Conservation (phyloP, 1,140 invertebrate genomes). For the Papilio machaon region DNA sequence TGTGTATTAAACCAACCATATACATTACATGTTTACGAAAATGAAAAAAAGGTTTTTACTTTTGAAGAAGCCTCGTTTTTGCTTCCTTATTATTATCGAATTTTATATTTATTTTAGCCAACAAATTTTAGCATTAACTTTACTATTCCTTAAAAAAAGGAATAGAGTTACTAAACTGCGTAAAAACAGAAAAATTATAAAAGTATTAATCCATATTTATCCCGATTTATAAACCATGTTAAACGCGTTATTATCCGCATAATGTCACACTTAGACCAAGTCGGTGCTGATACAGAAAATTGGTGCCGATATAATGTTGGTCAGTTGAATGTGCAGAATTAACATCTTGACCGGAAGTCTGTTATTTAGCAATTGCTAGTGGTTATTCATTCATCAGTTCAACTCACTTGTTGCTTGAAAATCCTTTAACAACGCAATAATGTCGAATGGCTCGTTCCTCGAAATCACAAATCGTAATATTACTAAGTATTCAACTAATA, state of each 20-base stretch:
- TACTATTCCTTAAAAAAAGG: too few species aligned
- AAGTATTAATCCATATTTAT: too few species aligned
- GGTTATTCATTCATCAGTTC: conserved; percentile 47
- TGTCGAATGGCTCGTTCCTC: not conserved
- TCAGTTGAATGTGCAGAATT: conserved; percentile 18
- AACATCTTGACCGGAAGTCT: conserved; percentile 50
- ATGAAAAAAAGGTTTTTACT: not conserved
- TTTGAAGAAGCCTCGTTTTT: too few species aligned
- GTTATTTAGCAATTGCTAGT: conserved; percentile 62
- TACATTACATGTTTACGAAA: too few species aligned
- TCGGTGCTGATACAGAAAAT: conserved; percentile 4
- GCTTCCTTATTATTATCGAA: too few species aligned
- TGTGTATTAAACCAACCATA: too few species aligned
- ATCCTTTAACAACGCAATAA: conserved; percentile 35
- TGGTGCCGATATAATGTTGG: not conserved
- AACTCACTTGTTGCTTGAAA: conserved; percentile 35
- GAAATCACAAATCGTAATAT: not conserved
- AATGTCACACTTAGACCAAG: conserved; percentile 25
- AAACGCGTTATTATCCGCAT: not conserved
- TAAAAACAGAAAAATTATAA: too few species aligned
- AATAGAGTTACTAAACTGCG: too few species aligned
- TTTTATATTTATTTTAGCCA: too few species aligned
- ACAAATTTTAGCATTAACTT: too few species aligned
- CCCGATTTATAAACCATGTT: not conserved
- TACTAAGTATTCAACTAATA: not conserved